Conservation (phyloP, 2,113 vertebrate species). For the Xiphias gladius region DNA sequence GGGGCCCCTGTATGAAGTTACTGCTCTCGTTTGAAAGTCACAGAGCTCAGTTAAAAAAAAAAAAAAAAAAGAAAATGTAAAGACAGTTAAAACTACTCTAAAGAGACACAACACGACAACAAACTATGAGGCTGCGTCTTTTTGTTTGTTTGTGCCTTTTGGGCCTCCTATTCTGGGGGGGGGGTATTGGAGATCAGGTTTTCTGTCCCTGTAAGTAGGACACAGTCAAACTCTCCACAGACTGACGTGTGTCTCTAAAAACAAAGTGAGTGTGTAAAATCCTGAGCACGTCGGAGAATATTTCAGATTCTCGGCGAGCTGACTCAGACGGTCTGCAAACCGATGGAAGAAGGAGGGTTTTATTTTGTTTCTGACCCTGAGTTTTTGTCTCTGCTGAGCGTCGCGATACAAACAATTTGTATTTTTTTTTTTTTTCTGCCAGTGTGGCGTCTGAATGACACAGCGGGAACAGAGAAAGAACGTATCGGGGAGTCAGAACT, state of each 20-base stretch:
- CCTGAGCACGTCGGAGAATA: slow-evolving; percentile 19
- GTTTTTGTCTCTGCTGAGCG: not conserved
- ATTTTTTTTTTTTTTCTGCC: not conserved
- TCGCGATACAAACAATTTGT: not conserved
- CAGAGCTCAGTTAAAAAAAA: too few species aligned
- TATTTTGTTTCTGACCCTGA: not conserved
- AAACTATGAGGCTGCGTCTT: too few species aligned
- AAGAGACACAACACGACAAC: too few species aligned
- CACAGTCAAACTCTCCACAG: not conserved
- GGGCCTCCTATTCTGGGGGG: too few species aligned
- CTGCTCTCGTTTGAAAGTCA: too few species aligned
- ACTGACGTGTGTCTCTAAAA: not conserved
- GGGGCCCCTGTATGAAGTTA: too few species aligned
- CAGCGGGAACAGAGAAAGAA: not conserved
- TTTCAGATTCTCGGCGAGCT: slow-evolving; percentile 30
- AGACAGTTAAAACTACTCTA: too few species aligned
- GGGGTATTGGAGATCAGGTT: too few species aligned
- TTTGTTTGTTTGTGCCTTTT: too few species aligned
- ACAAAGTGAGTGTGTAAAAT: slow-evolving; percentile 46
- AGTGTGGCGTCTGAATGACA: slow-evolving; percentile 7
- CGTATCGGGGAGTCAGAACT: not conserved
- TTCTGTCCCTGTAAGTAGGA: too few species aligned
- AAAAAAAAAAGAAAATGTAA: too few species aligned
- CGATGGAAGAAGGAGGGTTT: not conserved
- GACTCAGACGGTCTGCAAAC: slow-evolving; percentile 30